A percentile compares a stretch with the other conserved stretches of the same genome.
phyloP scores from a whole-genome alignment of 1,140 invertebrate genomes.

The Spodoptera frugiperda region DNA sequence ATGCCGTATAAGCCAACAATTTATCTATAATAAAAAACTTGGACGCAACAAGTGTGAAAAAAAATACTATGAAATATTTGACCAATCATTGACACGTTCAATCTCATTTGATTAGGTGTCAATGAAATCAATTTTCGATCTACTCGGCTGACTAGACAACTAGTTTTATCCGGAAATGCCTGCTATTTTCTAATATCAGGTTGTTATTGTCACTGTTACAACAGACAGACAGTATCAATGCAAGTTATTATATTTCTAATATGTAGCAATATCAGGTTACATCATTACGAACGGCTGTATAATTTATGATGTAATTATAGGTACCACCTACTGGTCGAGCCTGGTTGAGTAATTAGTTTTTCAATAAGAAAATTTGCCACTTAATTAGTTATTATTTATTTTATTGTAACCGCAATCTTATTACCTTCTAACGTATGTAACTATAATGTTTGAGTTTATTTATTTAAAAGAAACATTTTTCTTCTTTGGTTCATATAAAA shows the following conservation, averaged over 20 bases:
- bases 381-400: too few relatives aligned
- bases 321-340: neutral
- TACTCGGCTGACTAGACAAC: neutral
- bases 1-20: too few relatives aligned
- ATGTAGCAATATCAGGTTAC: neutral
- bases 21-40: too few relatives aligned
- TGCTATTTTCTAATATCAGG: slow-evolving; percentile 4
- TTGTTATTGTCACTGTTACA: slow-evolving; percentile 24
- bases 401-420: too few relatives aligned
- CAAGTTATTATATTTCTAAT: neutral
- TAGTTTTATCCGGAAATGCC: neutral
- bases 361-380: too few relatives aligned
- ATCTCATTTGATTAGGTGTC: neutral
- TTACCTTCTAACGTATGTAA: too few relatives aligned
- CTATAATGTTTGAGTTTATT: too few relatives aligned
- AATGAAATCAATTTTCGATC: neutral
- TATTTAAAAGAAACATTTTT: too few relatives aligned
- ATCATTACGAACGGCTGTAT: too few relatives aligned
- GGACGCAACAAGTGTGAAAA: too few relatives aligned
- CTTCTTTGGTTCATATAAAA: too few relatives aligned
- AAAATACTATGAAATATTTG: neutral
- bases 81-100: neutral
- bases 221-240: slow-evolving; percentile 6
- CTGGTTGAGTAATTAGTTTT: neutral
- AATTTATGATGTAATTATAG: slow-evolving; percentile 1